phyloP scores from a whole-genome alignment of 2,797 vertebrate species.

The Chanos chanos region DNA sequence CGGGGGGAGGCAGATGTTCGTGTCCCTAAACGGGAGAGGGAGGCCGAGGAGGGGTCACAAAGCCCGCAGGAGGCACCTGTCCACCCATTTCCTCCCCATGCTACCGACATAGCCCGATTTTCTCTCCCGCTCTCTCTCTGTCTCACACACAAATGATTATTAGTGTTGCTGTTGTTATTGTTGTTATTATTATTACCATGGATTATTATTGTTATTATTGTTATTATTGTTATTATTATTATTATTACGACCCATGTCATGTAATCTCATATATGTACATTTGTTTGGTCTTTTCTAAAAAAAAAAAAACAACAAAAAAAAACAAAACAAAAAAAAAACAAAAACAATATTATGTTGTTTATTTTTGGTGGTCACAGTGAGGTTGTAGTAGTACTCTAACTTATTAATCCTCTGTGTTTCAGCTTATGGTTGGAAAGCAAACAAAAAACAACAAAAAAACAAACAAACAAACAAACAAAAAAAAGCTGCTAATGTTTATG shows the following conservation, averaged over 20 bases:
- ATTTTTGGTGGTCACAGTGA: constrained; percentile 42
- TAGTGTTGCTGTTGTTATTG: constrained; percentile 28
- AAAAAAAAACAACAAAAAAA: too few species aligned
- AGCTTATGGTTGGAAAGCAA: constrained; percentile 55
- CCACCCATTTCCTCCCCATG: constrained; percentile 91
- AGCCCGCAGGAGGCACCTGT: constrained; percentile 80
- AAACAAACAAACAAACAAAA: too few species aligned
- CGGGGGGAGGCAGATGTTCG: constrained; percentile 84
- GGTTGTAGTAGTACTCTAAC: constrained; percentile 66
- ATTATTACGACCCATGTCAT: constrained; percentile 47
- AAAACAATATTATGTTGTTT: background rate
- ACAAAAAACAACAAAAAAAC: too few species aligned
- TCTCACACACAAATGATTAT: constrained; percentile 1
- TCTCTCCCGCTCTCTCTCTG: constrained; percentile 36
- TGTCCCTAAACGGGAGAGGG: constrained; percentile 82
- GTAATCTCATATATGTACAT: constrained; percentile 63
- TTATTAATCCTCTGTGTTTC: constrained; percentile 64
- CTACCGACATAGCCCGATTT: constrained; percentile 72
- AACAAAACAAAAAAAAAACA: too few species aligned
- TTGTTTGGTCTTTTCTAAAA: constrained; percentile 51
- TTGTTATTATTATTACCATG: constrained; percentile 2
- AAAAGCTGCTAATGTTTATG: too few species aligned
- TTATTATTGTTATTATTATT: constrained; percentile 36
- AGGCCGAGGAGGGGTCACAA: constrained; percentile 74
- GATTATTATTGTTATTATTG: constrained; percentile 16